Conservation (phyloP, 2,888 invertebrate genomes). For the Apocheima hispidaria region DNA sequence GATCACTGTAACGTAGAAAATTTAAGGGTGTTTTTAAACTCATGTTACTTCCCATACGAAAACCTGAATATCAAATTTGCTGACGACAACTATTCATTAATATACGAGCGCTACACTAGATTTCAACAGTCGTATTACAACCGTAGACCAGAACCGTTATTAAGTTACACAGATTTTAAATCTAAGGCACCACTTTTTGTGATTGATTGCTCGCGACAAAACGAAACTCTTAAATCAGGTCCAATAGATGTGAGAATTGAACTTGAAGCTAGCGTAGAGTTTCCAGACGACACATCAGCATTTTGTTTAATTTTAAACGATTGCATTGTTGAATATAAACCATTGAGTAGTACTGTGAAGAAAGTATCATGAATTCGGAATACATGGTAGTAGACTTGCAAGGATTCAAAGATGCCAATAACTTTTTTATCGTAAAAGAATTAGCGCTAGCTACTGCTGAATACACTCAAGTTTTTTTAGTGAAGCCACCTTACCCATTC, state of each 20-base stretch:
- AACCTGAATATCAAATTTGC: conserved; percentile 44
- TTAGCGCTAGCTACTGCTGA: not conserved
- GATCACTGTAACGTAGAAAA: conserved; percentile 13
- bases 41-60: conserved; percentile 50
- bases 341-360: too few species aligned
- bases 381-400: too few species aligned
- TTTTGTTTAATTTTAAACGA: too few species aligned
- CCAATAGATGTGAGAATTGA: conserved; percentile 14
- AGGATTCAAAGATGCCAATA: too few species aligned
- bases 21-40: conserved; percentile 52
- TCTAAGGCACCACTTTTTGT: conserved; percentile 1
- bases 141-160: conserved; percentile 39
- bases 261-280: not conserved
- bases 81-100: conserved; percentile 42
- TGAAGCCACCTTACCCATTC: not conserved
- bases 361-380: too few species aligned
- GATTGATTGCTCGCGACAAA: conserved; percentile 15
- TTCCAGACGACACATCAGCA: too few species aligned
- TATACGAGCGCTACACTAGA: conserved; percentile 46
- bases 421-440: not conserved
- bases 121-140: conserved; percentile 51
- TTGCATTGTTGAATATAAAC: too few species aligned
- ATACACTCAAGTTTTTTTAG: not conserved
- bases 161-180: conserved; percentile 1
- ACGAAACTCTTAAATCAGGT: conserved; percentile 50